A percentile compares a stretch with the other conserved stretches of the same genome.
phyloP scores from a whole-genome alignment of 2,113 vertebrate species.

The Microtus oregoni region DNA sequence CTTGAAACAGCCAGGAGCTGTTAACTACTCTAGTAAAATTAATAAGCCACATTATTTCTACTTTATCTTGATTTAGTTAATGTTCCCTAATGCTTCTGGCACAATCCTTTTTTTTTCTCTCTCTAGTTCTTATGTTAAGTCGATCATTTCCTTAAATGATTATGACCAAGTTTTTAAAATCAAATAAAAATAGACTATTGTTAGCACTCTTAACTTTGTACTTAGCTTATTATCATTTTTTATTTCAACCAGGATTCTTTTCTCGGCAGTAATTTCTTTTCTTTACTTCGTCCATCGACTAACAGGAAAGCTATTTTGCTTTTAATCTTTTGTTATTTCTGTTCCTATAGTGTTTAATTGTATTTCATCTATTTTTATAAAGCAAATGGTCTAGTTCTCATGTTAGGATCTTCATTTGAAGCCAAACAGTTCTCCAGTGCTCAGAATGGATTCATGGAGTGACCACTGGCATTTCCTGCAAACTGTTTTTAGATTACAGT shows the following conservation, averaged over 20 bases:
- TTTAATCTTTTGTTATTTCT: slow-evolving; percentile 1
- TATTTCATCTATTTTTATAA: not conserved
- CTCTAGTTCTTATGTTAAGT: not conserved
- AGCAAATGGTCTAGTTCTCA: not conserved
- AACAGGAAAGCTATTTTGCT: not conserved
- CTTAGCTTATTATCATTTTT: not conserved
- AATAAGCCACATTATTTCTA: not conserved
- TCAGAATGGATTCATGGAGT: not conserved
- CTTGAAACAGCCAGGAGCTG: slow-evolving; percentile 8
- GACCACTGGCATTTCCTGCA: not conserved
- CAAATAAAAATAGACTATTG: slow-evolving; percentile 1
- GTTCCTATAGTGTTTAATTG: not conserved
- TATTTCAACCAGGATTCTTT: not conserved
- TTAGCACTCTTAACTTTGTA: not conserved
- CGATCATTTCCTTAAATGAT: not conserved
- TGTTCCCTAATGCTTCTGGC: not conserved
- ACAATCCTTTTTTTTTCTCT: not conserved
- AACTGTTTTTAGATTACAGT: not conserved
- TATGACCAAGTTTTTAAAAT: slow-evolving; percentile 37
- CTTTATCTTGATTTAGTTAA: slow-evolving; percentile 26
- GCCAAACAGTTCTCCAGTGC: not conserved
- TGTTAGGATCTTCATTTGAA: not conserved
- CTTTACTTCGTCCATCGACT: not conserved
- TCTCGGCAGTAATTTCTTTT: not conserved
- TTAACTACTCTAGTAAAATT: slow-evolving; percentile 44